Conservation (phyloP, 2,888 invertebrate genomes). For the Sussaba pulchella region DNA sequence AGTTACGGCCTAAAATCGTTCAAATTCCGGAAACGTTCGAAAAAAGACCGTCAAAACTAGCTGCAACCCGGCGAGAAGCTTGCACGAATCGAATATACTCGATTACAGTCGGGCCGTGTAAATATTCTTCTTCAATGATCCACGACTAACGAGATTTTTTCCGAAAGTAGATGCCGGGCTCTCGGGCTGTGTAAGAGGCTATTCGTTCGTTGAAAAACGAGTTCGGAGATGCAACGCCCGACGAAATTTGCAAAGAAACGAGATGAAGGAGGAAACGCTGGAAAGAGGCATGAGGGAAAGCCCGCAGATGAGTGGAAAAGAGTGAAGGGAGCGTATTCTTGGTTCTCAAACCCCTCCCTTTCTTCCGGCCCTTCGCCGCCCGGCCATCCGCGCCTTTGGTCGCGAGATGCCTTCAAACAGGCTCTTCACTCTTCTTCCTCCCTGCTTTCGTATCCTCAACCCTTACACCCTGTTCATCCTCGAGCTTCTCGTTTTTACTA, state of each 20-base stretch:
- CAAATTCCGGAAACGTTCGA: too few relatives aligned
- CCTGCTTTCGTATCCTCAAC: slow-evolving; percentile 38
- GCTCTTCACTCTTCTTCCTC: slow-evolving; percentile 44
- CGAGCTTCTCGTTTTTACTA: slow-evolving; percentile 23
- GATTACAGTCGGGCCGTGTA: slow-evolving; percentile 59
- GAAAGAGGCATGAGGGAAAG: slow-evolving; percentile 60
- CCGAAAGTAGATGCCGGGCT: slow-evolving; percentile 46
- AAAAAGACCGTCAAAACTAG: too few relatives aligned
- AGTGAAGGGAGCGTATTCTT: slow-evolving; percentile 46
- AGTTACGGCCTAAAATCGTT: too few relatives aligned
- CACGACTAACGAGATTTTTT: slow-evolving; percentile 61
- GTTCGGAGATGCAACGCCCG: slow-evolving; percentile 30
- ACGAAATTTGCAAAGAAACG: slow-evolving; percentile 70
- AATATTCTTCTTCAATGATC: slow-evolving; percentile 66
- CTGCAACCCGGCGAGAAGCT: slow-evolving; percentile 36
- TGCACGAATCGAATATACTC: slow-evolving; percentile 15
- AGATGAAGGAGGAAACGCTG: slow-evolving; percentile 57
- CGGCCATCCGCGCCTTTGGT: background rate
- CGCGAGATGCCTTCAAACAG: slow-evolving; percentile 56
- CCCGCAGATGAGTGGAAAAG: slow-evolving; percentile 54
- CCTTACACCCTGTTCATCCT: slow-evolving; percentile 54
- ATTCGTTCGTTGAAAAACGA: slow-evolving; percentile 30
- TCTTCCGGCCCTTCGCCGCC: too few relatives aligned
- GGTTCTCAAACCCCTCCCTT: slow-evolving; percentile 15
- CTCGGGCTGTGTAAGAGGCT: slow-evolving; percentile 21